Conservation (phyloP, 2,888 invertebrate genomes). For the Leucania comma region DNA sequence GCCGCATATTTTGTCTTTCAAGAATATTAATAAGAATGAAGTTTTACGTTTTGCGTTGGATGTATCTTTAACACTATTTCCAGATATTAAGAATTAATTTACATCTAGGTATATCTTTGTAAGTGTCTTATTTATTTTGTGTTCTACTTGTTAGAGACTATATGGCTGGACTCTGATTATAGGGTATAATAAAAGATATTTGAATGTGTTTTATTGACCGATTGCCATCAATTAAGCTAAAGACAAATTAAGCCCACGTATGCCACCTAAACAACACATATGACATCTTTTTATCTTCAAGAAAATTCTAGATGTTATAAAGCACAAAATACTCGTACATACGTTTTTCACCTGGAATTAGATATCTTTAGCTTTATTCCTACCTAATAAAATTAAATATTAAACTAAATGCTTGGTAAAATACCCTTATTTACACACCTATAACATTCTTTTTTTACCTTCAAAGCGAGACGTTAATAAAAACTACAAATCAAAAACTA, state of each 20-base stretch:
- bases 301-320: no score
- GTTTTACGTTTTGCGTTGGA: not conserved
- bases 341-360: no score
- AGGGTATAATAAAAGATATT: constrained; percentile 16
- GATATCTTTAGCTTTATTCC: no score
- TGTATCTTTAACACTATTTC: not conserved
- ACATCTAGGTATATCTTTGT: not conserved
- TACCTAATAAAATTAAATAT: no score
- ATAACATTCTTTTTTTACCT: no score
- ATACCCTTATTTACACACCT: no score
- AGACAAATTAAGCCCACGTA: no score
- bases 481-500: not conserved
- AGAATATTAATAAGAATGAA: not conserved
- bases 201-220: constrained; percentile 28
- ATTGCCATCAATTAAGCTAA: no score
- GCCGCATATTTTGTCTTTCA: not conserved
- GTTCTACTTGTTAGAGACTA: not conserved
- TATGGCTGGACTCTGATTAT: not conserved
- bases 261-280: no score
- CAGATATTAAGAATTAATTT: not conserved
- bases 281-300: no score
- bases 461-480: not conserved
- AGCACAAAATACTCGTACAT: no score
- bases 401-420: no score
- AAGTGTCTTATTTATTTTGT: not conserved